Percentiles rank a stretch among this genome's conserved stretches.
Conservation (phyloP, 2,113 vertebrate species). For the Bagarius yarrelli region DNA sequence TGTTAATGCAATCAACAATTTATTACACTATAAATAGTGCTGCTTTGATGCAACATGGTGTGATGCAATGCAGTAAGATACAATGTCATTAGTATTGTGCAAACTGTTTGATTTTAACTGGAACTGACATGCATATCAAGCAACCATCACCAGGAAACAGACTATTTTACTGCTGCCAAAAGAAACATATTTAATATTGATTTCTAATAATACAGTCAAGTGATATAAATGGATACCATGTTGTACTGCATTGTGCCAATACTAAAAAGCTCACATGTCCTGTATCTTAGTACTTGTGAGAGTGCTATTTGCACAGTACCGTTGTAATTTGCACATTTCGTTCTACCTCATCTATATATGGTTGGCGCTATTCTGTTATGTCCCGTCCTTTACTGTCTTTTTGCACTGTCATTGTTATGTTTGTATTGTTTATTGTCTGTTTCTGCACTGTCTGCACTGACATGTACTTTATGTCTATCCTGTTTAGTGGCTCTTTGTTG, state of each 20-base stretch:
- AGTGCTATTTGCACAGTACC: too few relatives aligned
- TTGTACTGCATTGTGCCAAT: not conserved
- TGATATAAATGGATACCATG: not conserved
- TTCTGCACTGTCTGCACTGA: too few relatives aligned
- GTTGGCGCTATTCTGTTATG: too few relatives aligned
- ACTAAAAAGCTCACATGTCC: not conserved
- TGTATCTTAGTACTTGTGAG: too few relatives aligned
- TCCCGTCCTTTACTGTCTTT: too few relatives aligned
- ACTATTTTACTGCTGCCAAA: not conserved
- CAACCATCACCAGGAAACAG: not conserved
- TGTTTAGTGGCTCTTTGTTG: too few relatives aligned
- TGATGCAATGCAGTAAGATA: not conserved
- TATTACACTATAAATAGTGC: not conserved
- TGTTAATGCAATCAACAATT: not conserved
- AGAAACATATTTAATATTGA: not conserved
- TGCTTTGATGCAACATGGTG: not conserved
- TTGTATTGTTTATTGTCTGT: too few relatives aligned
- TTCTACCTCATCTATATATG: too few relatives aligned
- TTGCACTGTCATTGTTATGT: too few relatives aligned
- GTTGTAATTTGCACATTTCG: too few relatives aligned
- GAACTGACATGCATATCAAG: not conserved
- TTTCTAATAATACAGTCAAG: not conserved
- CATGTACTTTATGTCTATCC: too few relatives aligned
- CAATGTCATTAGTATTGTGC: not conserved
- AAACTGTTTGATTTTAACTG: slow-evolving; percentile 16